Conservation (phyloP, 2,797 vertebrate species). For the Chiloscyllium punctatum region DNA sequence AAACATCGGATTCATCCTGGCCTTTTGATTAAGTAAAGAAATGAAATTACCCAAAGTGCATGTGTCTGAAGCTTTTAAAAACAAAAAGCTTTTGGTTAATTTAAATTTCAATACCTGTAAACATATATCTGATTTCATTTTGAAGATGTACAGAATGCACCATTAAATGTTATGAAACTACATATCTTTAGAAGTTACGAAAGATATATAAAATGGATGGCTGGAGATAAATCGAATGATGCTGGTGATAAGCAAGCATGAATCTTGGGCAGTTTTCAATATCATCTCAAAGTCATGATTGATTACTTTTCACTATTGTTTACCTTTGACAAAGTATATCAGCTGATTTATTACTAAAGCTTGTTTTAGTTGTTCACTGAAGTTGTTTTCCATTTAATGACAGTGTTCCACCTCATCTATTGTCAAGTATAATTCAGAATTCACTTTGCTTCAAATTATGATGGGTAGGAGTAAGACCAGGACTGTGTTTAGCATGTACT, state of each 20-base stretch:
- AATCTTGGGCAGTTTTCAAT: no score
- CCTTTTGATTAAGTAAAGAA: conserved; percentile 17
- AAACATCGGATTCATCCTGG: background rate
- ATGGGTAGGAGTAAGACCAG: background rate
- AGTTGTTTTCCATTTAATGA: background rate
- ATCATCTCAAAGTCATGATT: background rate
- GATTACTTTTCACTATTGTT: background rate
- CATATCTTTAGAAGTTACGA: background rate
- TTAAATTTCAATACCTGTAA: background rate
- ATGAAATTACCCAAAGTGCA: background rate
- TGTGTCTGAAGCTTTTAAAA: background rate
- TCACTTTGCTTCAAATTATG: background rate
- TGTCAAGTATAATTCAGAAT: background rate
- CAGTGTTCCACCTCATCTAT: no score
- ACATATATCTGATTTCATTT: background rate
- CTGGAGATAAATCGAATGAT: background rate
- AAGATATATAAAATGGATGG: no score
- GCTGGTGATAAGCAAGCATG: background rate
- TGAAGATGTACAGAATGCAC: background rate
- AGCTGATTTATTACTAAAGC: background rate
- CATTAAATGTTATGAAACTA: background rate
- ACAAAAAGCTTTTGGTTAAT: background rate
- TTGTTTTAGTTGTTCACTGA: background rate
- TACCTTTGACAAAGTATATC: background rate
- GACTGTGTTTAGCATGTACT: background rate